phyloP scores from a whole-genome alignment of 2,113 vertebrate genomes.

The Argyrosomus japonicus region DNA sequence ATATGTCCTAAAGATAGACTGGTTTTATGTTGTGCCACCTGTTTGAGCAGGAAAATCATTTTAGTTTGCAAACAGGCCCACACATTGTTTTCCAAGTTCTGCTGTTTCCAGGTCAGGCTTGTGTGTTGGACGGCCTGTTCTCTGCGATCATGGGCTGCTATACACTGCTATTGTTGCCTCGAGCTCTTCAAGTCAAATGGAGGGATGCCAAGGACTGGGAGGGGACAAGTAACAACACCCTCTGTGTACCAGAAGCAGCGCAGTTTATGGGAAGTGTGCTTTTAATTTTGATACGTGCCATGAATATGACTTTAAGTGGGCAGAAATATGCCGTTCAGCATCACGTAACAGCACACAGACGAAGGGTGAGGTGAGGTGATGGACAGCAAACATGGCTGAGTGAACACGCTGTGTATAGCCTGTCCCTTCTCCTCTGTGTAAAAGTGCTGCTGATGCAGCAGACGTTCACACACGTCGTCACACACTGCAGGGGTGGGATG shows the following conservation, averaged over 20 bases:
- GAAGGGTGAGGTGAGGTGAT: constrained; percentile 22
- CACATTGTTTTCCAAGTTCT: neutral
- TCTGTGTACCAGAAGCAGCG: neutral
- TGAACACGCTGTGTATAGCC: constrained; percentile 14
- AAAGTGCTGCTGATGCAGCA: constrained; percentile 66
- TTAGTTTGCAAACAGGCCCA: neutral
- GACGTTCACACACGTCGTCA: constrained; percentile 13
- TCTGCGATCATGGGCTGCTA: neutral
- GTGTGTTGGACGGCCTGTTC: neutral
- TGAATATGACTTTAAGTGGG: neutral
- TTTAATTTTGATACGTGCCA: neutral
- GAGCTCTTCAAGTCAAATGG: constrained; percentile 25
- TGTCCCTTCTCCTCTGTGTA: constrained; percentile 46
- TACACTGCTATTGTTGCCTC: constrained; percentile 15
- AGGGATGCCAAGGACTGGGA: constrained; percentile 22
- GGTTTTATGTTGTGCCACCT: neutral
- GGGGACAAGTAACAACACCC: constrained; percentile 24
- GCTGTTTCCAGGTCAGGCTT: neutral
- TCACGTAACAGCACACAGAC: neutral
- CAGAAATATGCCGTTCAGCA: neutral
- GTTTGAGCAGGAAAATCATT: neutral
- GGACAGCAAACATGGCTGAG: constrained; percentile 16
- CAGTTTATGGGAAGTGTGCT: neutral
- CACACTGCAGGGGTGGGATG: constrained; percentile 45
- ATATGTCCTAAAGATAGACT: neutral